Percentiles rank a stretch among this genome's conserved stretches.
phyloP scores from a whole-genome alignment of 2,888 invertebrate genomes.

The Orthosia gracilis region DNA sequence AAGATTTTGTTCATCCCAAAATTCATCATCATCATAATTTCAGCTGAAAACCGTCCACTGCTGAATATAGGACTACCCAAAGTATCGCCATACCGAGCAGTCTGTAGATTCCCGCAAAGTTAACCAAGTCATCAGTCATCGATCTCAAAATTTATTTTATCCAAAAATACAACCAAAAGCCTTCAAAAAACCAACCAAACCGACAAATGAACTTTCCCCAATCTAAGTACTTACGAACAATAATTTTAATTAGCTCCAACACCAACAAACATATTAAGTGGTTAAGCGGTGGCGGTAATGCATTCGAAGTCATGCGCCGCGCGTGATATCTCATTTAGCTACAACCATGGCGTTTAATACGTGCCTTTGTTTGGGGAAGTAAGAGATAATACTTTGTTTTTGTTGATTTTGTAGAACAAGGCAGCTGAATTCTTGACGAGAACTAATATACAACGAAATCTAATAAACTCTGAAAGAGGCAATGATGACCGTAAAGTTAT shows the following conservation, averaged over 20 bases:
- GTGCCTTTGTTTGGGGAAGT: constrained; percentile 13
- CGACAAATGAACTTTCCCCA: background rate
- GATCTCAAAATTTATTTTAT: no score
- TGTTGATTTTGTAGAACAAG: no score
- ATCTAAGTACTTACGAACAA: constrained; percentile 32
- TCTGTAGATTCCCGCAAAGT: no score
- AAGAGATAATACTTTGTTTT: background rate
- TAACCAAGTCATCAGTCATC: no score
- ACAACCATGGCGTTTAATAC: constrained; percentile 20
- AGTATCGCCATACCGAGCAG: no score
- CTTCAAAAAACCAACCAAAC: background rate
- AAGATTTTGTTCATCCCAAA: background rate
- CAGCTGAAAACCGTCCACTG: no score
- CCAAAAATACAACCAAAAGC: background rate
- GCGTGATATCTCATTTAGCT: constrained; percentile 56
- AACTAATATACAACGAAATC: no score
- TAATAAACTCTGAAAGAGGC: background rate
- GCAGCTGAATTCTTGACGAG: no score
- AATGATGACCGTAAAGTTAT: background rate
- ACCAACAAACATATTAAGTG: constrained; percentile 27
- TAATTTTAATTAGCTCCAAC: constrained; percentile 53
- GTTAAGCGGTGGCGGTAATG: constrained; percentile 41
- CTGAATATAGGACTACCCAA: no score
- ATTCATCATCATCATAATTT: no score
- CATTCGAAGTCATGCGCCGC: constrained; percentile 53